Evolutionary conservation across 2,113 vertebrate genomes (phyloP).

Genomic region (Egretta garzetta): DNA sequence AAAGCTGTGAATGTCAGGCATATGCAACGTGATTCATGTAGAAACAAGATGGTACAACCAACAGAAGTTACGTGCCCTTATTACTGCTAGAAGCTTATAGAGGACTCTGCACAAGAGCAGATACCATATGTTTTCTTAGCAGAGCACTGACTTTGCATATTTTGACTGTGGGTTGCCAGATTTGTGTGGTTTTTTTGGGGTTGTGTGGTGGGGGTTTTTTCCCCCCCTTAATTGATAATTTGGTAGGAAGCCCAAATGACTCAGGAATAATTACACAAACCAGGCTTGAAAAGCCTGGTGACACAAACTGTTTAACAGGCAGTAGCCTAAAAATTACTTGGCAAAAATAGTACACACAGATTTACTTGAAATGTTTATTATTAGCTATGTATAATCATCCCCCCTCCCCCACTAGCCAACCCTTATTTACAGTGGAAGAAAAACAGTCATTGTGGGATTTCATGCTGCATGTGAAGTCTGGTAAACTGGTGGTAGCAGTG

Average conservation of each 20-base stretch:
- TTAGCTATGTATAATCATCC: background rate
- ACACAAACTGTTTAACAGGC: background rate
- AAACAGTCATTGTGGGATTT: background rate
- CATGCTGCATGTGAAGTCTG: background rate
- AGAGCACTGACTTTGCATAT: background rate
- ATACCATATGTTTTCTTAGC: background rate
- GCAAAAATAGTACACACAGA: background rate
- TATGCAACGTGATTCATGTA: background rate
- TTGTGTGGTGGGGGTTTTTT: background rate
- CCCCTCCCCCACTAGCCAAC: background rate
- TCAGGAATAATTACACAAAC: background rate
- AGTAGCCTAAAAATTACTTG: background rate
- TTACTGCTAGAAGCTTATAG: background rate
- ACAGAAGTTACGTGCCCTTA: accelerated
- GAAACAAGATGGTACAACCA: background rate
- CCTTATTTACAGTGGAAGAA: background rate
- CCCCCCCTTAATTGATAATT: background rate
- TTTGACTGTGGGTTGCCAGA: background rate
- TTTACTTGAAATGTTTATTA: constrained; percentile 18
- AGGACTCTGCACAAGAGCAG: background rate
- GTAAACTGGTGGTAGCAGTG: background rate
- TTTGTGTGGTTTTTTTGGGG: background rate
- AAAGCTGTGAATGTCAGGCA: background rate
- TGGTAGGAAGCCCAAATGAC: background rate
- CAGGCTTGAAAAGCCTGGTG: background rate